These are phyloP conservation scores for Epizoanthus ramosus DNA, from an alignment of 92 coral and sea anemone species.

Conservation along the genomic window DNA sequence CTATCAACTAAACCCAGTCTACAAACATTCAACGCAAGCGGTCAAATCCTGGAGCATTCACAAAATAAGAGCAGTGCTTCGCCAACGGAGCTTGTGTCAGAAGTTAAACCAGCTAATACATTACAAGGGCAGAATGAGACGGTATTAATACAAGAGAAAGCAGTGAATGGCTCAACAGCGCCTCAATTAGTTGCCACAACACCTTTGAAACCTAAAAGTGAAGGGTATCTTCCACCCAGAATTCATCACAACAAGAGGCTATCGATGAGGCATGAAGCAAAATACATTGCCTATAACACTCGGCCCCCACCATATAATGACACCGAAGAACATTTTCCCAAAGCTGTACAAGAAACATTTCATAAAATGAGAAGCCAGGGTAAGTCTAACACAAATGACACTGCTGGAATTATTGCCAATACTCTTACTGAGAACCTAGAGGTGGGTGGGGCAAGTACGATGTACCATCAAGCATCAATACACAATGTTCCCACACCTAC, in stretches of 20 bases:
- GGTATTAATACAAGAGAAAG: too few species aligned
- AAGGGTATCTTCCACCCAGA: too few species aligned
- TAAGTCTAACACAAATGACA: neutral
- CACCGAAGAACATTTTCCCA: neutral
- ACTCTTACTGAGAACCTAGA: neutral
- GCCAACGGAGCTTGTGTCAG: neutral
- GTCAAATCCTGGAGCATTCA: neutral
- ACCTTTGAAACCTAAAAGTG: too few species aligned
- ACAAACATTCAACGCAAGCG: neutral
- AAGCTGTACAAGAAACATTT: neutral
- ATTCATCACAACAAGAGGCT: neutral
- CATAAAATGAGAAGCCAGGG: neutral
- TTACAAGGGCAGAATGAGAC: too few species aligned
- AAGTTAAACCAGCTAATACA: neutral
- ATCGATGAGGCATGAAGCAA: neutral
- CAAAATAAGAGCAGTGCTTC: neutral
- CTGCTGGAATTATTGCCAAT: slow-evolving; percentile 16
- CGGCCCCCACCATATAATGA: neutral
- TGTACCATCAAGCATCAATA: neutral
- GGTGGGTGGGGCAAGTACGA: neutral
- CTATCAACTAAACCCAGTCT: too few species aligned
- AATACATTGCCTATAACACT: too few species aligned
- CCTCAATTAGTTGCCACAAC: too few species aligned
- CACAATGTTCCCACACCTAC: neutral
- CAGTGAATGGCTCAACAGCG: too few species aligned